Evolutionary conservation across 2,797 vertebrate species (phyloP), one percentile per base, ranked within the genome.

Genomic region (Cichlasoma orientale): DNA sequence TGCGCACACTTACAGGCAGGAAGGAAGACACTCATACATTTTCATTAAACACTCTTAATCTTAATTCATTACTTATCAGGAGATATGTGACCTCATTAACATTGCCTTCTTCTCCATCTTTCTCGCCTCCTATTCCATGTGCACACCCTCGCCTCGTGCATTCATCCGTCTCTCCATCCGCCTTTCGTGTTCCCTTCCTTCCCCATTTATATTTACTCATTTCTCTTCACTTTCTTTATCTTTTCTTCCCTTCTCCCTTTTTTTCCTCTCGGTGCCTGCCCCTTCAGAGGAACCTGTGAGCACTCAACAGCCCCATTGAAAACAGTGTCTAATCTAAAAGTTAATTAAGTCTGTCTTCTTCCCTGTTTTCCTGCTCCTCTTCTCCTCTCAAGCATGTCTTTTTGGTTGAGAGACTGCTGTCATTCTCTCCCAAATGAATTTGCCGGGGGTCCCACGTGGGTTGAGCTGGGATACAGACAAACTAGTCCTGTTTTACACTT

Each of bases 1-100:
- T 47, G 56, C 57, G 25, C 79, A 81, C 72, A 69, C 72, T 75
- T 66, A 41, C 55, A 75, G 54, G 56, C 66, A 85, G 74, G 69
- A 80, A 86, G 77, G 75, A 83, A 74, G 90, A 82, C 82, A 72
- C 88, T 88, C 90, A 77, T 89, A 86, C 88, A 80, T 92, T 94
- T 92, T 90, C 86, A 93, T 95, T 92, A 93, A 93, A 89, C 84
- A 87, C 90, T 90, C 83, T 90, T 90, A 89, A 93, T 93, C 92
- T 93, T 90, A 93, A 94, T 93, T 91, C 57, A 86, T 91, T 88
- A 85, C 90, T 92, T 90, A 93, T 94, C 94, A 91, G 89, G 87
- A 92, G 92, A 89, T 90, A 84, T 89, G 91, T 90, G 91, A 93
- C 94, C 93, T 94, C 90, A 95, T 94, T 95, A 94, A 92, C 93